Conservation (phyloP, 2,113 vertebrate genomes). For the Tachysurus vachellii region DNA sequence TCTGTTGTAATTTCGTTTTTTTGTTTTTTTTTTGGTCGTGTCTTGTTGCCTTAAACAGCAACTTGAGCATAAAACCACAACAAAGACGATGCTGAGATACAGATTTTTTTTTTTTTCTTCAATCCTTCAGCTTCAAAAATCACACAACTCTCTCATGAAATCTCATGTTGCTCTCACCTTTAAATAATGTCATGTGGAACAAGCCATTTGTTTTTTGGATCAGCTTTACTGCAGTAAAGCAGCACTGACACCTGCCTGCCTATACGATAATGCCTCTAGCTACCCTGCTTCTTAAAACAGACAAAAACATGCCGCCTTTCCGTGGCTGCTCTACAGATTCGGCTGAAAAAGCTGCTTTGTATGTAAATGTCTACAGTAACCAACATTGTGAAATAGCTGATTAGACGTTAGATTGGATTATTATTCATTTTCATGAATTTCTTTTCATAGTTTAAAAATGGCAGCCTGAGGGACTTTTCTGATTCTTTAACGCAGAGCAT, state of each 20-base stretch:
- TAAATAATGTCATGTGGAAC: background rate
- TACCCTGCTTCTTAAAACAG: background rate
- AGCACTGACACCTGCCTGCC: background rate
- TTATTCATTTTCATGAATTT: background rate
- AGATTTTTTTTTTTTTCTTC: background rate
- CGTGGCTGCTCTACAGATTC: background rate
- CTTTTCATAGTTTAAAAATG: background rate
- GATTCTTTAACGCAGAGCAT: background rate
- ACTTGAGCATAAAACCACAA: background rate
- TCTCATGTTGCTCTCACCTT: background rate
- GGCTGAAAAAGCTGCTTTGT: background rate
- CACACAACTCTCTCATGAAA: background rate
- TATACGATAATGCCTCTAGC: background rate
- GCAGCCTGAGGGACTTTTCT: constrained; percentile 46
- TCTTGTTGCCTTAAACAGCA: background rate
- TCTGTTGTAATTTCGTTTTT: background rate
- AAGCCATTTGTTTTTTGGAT: background rate
- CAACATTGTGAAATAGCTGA: background rate
- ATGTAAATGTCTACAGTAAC: background rate
- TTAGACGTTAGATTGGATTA: background rate
- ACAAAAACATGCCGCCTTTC: background rate
- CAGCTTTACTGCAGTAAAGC: background rate
- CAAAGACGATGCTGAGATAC: background rate
- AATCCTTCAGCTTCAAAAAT: background rate
- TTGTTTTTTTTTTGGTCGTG: too few species aligned